Evolutionary conservation across 2,888 invertebrate genomes (phyloP), one percentile per base, ranked within the genome.

Genomic region (Helobdella robusta): DNA sequence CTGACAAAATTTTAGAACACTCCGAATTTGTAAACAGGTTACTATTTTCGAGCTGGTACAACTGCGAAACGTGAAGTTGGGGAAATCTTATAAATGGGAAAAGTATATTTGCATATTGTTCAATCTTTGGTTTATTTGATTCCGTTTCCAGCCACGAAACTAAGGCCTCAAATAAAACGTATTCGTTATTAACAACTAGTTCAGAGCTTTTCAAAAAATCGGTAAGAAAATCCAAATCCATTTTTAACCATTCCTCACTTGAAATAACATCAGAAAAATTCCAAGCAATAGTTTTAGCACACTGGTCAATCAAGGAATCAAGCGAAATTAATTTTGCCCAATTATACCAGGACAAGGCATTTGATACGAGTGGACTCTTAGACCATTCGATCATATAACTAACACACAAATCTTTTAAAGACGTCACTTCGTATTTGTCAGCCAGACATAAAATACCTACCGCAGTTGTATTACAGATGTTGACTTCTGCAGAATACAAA

Each of bases 261-360:
- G 69, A 68, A n/a, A 79, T 69, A 18, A 79, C 71, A 15, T 72
- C 70, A 36, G 75, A 74, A 35, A 74, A 73, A 70, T 79, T 79
- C 79, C 79, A 79, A 3, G 78, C 75, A 18, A 79, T 77, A 15
- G 79, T 79, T 63, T 75, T 74, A 15, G 75, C 73, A 69, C 79
- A 79, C 30, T 75, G 75, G 52, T 73, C 71, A 1, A 75, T 72
- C 46, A 79, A 72, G 15, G 72, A 72, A 0, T 70, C 70, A 65
- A 79, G 70, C 65, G 75, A 70, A 8, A 79, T 71, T n/a, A 76
- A 76, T 66, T 79, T 79, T 1, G 79, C 76, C 78, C 78, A 78
- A 3, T 78, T 73, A 69, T 79, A 78, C 79, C 79, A 78, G 63
- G 70, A 71, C 48, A 78, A 69, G n/a, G 78, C 77, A 64, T 77